Evolutionary conservation across 2,113 vertebrate genomes (phyloP).

Genomic region (Coptodon rendalli): DNA sequence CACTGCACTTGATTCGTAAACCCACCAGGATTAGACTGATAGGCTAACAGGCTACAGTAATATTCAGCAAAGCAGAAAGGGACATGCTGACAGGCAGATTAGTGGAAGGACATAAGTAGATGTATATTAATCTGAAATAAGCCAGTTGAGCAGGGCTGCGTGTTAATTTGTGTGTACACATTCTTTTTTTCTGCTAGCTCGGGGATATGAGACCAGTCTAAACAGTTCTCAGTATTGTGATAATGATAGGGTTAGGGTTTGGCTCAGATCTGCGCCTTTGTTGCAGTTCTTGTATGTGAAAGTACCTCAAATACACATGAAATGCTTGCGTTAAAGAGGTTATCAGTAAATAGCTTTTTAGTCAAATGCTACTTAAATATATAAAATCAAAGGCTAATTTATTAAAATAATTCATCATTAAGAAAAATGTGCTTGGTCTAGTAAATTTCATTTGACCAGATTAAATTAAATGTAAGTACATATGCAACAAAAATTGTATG

Average conservation of each 20-base stretch:
- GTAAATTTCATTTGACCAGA: background rate
- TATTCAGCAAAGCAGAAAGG: background rate
- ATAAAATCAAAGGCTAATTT: background rate
- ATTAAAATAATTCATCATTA: background rate
- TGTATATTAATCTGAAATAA: conserved; percentile 47
- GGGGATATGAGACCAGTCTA: conserved; percentile 7
- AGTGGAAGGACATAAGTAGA: conserved; percentile 4
- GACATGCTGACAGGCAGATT: conserved; percentile 20
- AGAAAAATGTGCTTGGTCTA: background rate
- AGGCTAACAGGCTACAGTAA: background rate
- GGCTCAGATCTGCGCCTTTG: background rate
- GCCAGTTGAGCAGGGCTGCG: background rate
- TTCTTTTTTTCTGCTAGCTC: background rate
- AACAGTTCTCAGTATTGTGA: background rate
- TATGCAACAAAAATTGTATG: background rate
- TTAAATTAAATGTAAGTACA: background rate
- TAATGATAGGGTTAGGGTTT: background rate
- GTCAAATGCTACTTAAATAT: background rate
- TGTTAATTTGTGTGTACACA: background rate
- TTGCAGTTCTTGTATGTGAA: background rate
- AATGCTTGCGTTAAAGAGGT: background rate
- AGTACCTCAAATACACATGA: background rate
- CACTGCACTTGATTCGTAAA: background rate
- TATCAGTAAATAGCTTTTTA: background rate
- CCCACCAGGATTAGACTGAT: background rate